Percentiles rank a stretch among this genome's conserved stretches.
phyloP scores from a whole-genome alignment of 2,888 invertebrate genomes.

The Chorisops tibialis region DNA sequence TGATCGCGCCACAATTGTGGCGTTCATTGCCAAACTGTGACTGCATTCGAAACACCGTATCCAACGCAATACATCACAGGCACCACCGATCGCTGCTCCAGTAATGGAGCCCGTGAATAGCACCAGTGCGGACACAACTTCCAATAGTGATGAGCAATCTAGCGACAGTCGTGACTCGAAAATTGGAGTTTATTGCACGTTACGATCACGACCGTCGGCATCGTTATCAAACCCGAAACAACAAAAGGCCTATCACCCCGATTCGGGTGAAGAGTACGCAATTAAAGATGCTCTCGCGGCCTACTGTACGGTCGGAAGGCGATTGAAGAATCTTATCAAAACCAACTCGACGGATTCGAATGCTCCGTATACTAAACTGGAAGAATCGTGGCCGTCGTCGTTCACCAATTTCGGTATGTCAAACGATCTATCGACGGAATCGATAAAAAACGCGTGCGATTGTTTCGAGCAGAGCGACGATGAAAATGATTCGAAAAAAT shows the following conservation, averaged over 20 bases:
- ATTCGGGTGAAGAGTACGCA: not conserved
- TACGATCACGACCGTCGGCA: constrained; percentile 15
- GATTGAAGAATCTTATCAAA: constrained; percentile 27
- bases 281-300: constrained; percentile 20
- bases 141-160: constrained; percentile 24
- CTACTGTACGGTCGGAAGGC: constrained; percentile 30
- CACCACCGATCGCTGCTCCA: not conserved
- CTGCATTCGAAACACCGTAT: not conserved
- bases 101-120: not conserved
- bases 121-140: not conserved
- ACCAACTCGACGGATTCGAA: constrained; percentile 9
- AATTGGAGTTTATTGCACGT: constrained; percentile 31
- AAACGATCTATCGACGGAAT: constrained; percentile 46
- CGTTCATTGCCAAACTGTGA: not conserved
- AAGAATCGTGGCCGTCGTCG: constrained; percentile 18
- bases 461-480: constrained; percentile 37
- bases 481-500: constrained; percentile 34
- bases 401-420: constrained; percentile 39
- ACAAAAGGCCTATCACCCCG: not conserved
- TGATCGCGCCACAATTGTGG: not conserved
- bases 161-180: constrained; percentile 16
- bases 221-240: not conserved
- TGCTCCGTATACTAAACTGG: constrained; percentile 28
- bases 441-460: constrained; percentile 45
- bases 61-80: not conserved